Percentiles rank a stretch among this genome's conserved stretches.
phyloP scores from a whole-genome alignment of 2,797 vertebrate species.

The Myotis findleyi region DNA sequence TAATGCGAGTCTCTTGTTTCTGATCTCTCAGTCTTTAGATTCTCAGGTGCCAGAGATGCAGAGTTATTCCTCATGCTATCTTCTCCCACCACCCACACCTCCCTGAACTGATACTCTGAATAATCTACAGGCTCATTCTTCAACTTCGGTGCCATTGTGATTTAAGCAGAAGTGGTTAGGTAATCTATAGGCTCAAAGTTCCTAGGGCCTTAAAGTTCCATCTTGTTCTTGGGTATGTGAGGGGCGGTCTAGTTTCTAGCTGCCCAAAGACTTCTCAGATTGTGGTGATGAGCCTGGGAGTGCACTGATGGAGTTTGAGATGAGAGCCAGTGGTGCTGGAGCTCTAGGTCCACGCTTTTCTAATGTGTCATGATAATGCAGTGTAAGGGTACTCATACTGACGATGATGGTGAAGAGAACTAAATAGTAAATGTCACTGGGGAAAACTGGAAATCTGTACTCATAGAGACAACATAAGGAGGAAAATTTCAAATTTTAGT shows the following conservation, averaged over 20 bases:
- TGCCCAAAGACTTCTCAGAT: not conserved
- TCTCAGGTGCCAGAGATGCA: not conserved
- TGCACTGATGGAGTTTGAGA: not conserved
- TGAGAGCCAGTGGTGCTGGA: not conserved
- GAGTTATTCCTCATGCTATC: not conserved
- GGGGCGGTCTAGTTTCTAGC: not conserved
- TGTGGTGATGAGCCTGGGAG: not conserved
- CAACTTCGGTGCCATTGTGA: not conserved
- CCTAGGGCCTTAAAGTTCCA: not conserved
- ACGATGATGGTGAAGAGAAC: not conserved
- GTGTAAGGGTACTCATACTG: not conserved
- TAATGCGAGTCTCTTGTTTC: conserved; percentile 7
- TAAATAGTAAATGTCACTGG: not conserved
- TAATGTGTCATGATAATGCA: not conserved
- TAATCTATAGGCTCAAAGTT: not conserved
- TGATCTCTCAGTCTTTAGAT: not conserved
- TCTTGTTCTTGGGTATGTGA: not conserved
- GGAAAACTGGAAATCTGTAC: not conserved
- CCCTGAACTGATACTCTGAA: not conserved
- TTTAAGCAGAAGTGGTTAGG: too few species aligned
- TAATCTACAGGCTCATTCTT: not conserved
- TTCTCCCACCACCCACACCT: not conserved
- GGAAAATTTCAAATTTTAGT: not conserved
- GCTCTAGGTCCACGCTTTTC: not conserved
- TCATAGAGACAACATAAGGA: not conserved